These are phyloP conservation scores for Aplysia californica DNA, from an alignment of 1,140 invertebrate genomes.

Conservation along the genomic window DNA sequence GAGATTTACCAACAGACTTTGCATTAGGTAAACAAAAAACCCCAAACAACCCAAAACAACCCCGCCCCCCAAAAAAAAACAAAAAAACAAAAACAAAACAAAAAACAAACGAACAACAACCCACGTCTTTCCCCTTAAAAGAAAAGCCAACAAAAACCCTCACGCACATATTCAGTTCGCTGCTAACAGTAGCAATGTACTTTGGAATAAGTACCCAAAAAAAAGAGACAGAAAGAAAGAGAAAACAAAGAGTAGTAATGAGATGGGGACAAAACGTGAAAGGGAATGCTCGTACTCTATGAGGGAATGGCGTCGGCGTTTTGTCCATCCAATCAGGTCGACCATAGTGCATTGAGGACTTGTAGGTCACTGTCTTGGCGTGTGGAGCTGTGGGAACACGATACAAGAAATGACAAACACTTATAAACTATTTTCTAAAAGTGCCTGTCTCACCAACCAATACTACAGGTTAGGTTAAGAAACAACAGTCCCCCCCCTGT, in stretches of 20 bases:
- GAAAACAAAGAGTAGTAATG: not conserved
- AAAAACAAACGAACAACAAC: not conserved
- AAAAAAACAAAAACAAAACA: no score
- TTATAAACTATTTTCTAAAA: no score
- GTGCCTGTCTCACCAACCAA: no score
- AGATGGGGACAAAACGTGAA: not conserved
- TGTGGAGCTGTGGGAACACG: not conserved
- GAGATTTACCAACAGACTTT: no score
- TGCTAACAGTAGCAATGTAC: not conserved
- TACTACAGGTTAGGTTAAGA: no score
- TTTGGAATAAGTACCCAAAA: not conserved
- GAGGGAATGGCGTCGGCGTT: slow-evolving; percentile 16
- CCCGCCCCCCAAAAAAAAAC: no score
- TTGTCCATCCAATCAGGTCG: slow-evolving; percentile 24
- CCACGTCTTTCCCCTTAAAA: not conserved
- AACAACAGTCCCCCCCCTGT: no score
- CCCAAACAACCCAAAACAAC: no score
- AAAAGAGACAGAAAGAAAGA: no score
- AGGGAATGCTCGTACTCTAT: not conserved
- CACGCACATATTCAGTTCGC: not conserved
- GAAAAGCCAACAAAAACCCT: not conserved
- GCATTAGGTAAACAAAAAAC: no score
- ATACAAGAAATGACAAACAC: not conserved
- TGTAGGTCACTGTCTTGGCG: not conserved
- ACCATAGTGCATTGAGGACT: not conserved